These are phyloP conservation scores for Vimba vimba DNA, from an alignment of 2,113 vertebrate genomes.

Conservation along the genomic window DNA sequence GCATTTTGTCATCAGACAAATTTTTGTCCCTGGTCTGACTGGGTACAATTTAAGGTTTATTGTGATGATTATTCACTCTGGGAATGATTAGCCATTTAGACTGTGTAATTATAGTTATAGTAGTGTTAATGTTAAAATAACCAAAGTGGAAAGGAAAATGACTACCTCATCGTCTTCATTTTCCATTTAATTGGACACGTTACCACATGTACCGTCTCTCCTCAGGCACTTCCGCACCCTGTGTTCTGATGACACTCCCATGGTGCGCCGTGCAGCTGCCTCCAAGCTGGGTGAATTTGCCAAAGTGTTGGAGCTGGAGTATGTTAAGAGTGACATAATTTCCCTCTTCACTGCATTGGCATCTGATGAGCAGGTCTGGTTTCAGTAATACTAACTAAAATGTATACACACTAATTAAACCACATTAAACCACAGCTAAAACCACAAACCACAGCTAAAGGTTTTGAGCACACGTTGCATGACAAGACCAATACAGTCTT, in stretches of 20 bases:
- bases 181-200: neutral
- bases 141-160: neutral
- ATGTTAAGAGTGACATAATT: slow-evolving; percentile 91
- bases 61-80: neutral
- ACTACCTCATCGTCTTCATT: neutral
- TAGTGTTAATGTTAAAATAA: neutral
- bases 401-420: neutral
- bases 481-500: slow-evolving; percentile 1
- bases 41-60: neutral
- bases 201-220: neutral
- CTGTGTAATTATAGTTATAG: neutral
- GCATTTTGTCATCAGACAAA: neutral
- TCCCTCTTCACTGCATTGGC: slow-evolving; percentile 89
- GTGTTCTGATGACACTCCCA: slow-evolving; percentile 90
- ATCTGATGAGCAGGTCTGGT: slow-evolving; percentile 88
- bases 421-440: neutral
- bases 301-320: slow-evolving; percentile 89
- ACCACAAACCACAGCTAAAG: neutral
- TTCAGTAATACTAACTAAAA: neutral
- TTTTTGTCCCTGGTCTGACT: neutral
- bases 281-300: slow-evolving; percentile 92
- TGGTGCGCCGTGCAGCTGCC: slow-evolving; percentile 90
- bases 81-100: neutral
- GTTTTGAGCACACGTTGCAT: neutral
- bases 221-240: slow-evolving; percentile 86